Evolutionary conservation across 2,797 vertebrate species (phyloP), one percentile per base, ranked within the genome.

Genomic region (Rallus crepitans): DNA sequence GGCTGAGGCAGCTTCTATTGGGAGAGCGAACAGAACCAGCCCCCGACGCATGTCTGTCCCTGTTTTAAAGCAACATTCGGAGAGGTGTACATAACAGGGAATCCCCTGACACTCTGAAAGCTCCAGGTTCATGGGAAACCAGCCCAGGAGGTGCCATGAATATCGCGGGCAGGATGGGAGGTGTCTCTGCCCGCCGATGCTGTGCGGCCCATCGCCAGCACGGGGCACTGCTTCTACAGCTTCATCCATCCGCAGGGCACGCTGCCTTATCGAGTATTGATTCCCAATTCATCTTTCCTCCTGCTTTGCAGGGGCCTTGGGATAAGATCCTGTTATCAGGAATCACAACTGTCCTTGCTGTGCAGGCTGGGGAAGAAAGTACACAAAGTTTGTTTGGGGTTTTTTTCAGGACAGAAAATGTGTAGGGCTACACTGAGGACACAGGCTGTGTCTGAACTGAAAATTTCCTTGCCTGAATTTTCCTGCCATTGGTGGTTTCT

Each of bases 211-310:
- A 10, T 19, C 20, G 19, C 87, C 93, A 19, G 89, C 8, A 4
- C 19, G 84, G 91, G 92, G 90, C 78, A n/a, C 83, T 88, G 79
- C 48, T 60, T 25, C 82, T 47, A 23, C 66, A 24, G 64, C 48
- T 27, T 59, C 11, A 2, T 33, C 47, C 18, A 1, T 48, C 39
- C 19, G 1, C 48, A 4, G 48, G 50, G 50, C 50, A 52, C 50
- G 25, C 25, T 12, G 25, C 57, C 72, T 57, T 61, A 31, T 70
- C 2, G 18, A 7, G 40, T 80, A 92, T 94, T 66, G 94, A 92
- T 95, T 95, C 83, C 16, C 93, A 61, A 89, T 95, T 88, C 83
- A 92, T 93, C 77, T 90, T 81, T 45, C 15, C 11, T 24, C 63
- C 47, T 89, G 65, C 56, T 85, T 80, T 35, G 53, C 27, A 5